A percentile compares a stretch with the other conserved stretches of the same genome.
Conservation (phyloP, 2,888 invertebrate species). For the Drosophila koepferae region DNA sequence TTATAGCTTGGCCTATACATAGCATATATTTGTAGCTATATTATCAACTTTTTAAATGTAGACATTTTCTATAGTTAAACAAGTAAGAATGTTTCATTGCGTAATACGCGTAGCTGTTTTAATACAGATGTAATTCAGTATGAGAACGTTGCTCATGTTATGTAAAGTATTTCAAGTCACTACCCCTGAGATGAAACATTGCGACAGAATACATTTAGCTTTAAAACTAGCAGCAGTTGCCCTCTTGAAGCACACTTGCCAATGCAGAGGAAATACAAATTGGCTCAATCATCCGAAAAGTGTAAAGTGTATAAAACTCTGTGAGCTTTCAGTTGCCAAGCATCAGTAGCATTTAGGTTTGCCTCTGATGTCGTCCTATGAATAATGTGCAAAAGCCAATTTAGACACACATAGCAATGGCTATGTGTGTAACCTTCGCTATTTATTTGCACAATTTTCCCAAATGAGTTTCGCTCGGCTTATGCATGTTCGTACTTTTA, state of each 20-base stretch:
- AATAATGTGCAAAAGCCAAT: conserved; percentile 10
- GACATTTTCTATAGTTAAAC: background rate
- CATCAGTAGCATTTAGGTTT: background rate
- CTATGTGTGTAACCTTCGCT: conserved; percentile 1
- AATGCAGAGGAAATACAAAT: conserved; percentile 10
- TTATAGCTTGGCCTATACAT: too few relatives aligned
- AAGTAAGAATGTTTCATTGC: background rate
- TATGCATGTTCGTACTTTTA: conserved; percentile 26
- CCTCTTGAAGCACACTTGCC: background rate
- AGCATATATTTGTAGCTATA: too few relatives aligned
- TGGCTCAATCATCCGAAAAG: conserved; percentile 15
- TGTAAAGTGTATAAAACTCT: background rate
- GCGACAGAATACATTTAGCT: background rate
- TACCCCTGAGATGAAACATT: background rate
- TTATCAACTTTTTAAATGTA: background rate
- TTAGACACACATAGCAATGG: background rate
- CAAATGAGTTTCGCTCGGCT: conserved; percentile 33
- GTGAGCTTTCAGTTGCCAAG: background rate
- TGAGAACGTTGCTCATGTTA: too few relatives aligned
- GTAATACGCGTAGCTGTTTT: background rate
- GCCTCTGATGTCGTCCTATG: background rate
- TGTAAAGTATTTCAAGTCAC: background rate
- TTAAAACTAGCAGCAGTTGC: background rate
- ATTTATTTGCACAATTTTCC: conserved; percentile 24
- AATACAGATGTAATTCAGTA: background rate